Base-by-base conservation (phyloP, 2,113 vertebrate genomes). In the Oreochromis spilurus region DNA sequence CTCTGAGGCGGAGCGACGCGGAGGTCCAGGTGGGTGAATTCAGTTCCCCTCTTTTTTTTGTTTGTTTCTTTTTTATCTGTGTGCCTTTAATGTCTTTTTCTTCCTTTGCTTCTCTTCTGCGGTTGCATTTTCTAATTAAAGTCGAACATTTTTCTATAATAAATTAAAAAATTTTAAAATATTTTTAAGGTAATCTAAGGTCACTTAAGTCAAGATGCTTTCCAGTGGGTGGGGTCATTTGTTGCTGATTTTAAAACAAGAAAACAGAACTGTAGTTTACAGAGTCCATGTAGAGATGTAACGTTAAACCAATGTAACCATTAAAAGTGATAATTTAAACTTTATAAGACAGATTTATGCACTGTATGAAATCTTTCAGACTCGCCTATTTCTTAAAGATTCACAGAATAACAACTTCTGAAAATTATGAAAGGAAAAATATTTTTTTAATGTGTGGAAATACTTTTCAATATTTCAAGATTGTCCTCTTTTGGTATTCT, bases 1-100 rank as follows among this genome's bases (percentile, higher is more conserved):
- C 89, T 91, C 96, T 94, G 94, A 95, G 95, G 95, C 94, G 94
- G 95, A 91, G 93, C 94, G 93, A 95, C 94, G 93, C 87, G 91
- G 93, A 93, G 86, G 89, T 95, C 93, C 94, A 95, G 96, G 96
- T 96, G 89, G 84, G 95, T 93, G 17, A 83, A 89, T 36, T 62
- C 5, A 36, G 4, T 3, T 2, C 5, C 52, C 48, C 40, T 5
- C n/a, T 6, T 38, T n/a, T 4, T 21, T 57, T 3, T 26, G 19
- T 36, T 9, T 38, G 4, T 38, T n/a, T 4, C 16, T 50, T 2
- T 19, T 36, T 17, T 45, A 36, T 40, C 7, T 5, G 4, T 21
- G 3, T 24, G 7, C 3, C 6, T 48, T 36, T 12, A 7, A 21
- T 21, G 82, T 14, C 3, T 9, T 19, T 40, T 36, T 14, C 29